Conservation (phyloP, 37 sponge, comb jelly and placozoan species). For the Dysidea cf. avara region DNA sequence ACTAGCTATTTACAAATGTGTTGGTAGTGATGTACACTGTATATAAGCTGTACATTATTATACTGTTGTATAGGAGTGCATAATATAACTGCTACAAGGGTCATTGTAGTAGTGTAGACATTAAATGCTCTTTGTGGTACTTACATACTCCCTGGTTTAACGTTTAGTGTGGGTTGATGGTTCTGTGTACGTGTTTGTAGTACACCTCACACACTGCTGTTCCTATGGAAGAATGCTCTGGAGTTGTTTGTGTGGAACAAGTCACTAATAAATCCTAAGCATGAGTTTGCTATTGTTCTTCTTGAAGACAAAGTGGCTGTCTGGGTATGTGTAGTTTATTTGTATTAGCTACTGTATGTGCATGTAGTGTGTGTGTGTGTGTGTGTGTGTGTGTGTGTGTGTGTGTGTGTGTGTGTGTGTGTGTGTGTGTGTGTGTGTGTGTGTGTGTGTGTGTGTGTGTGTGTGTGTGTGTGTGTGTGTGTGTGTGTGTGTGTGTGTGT, state of each 20-base stretch:
- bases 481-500: conserved; percentile 21
- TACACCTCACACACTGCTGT: conserved; percentile 31
- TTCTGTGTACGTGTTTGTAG: conserved; percentile 4
- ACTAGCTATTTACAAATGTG: too few relatives aligned
- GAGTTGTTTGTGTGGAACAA: conserved; percentile 76
- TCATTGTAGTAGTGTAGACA: neutral
- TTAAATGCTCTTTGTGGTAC: neutral
- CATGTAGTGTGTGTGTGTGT: too few relatives aligned
- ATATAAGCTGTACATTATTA: too few relatives aligned
- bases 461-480: conserved; percentile 25
- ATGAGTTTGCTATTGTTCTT: conserved; percentile 73
- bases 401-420: neutral
- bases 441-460: conserved; percentile 20
- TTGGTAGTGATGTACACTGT: too few relatives aligned
- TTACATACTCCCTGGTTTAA: neutral
- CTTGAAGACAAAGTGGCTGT: conserved; percentile 54
- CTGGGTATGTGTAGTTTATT: conserved; percentile 48
- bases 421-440: neutral
- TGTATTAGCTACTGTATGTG: too few relatives aligned
- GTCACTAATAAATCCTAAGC: conserved; percentile 44
- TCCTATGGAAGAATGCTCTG: conserved; percentile 69
- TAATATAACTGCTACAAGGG: neutral
- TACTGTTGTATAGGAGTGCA: too few relatives aligned
- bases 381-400: neutral
- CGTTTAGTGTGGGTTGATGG: neutral